Conservation (phyloP, 2,797 vertebrate species). For the Trichosurus vulpecula region DNA sequence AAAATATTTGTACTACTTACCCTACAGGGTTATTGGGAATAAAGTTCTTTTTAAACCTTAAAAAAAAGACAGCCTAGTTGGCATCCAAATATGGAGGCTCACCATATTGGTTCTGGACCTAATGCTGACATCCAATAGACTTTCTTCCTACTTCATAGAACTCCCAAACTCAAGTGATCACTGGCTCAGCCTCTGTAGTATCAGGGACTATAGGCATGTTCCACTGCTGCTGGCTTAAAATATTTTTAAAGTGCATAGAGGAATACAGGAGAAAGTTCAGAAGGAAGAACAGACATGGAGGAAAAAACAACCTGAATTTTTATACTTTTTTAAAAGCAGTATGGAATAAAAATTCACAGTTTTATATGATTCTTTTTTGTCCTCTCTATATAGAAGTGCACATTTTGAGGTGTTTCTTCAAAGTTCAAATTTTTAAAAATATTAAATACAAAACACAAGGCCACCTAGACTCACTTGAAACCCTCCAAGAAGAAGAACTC, state of each 20-base stretch:
- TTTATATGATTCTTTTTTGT: too few species aligned
- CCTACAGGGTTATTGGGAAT: too few species aligned
- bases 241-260: neutral
- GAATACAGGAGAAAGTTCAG: neutral
- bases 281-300: neutral
- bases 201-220: neutral
- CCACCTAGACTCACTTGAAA: too few species aligned
- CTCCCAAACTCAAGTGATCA: neutral
- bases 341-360: neutral
- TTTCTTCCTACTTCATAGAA: neutral
- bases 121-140: neutral
- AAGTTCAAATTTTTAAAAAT: too few species aligned
- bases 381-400: too few species aligned
- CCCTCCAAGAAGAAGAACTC: too few species aligned
- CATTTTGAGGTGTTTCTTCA: too few species aligned
- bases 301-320: neutral
- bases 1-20: too few species aligned
- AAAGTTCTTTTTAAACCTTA: too few species aligned
- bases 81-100: neutral
- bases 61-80: neutral
- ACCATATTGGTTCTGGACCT: neutral
- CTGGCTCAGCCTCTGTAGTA: neutral
- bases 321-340: neutral
- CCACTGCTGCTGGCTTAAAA: neutral
- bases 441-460: too few species aligned